Conservation (phyloP, 1,140 invertebrate genomes). For the Penaeus japonicus region DNA sequence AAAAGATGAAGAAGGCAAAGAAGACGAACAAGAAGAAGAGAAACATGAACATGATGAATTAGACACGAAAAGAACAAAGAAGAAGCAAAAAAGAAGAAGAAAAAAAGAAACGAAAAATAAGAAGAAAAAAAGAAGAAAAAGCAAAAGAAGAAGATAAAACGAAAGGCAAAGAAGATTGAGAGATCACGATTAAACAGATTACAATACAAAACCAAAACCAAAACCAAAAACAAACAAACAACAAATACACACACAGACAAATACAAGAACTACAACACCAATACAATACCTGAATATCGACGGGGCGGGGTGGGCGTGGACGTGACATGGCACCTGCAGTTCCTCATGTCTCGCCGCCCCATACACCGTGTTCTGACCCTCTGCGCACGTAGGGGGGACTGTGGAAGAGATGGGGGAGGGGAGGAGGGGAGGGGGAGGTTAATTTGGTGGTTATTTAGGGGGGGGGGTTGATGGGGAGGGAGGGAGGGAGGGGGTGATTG, state of each 20-base stretch:
- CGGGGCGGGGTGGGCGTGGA: conserved; percentile 26
- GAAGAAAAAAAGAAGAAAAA: too few species aligned
- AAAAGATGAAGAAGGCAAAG: too few species aligned
- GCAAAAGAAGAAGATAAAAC: too few species aligned
- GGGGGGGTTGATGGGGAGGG: not conserved
- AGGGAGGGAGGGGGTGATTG: not conserved
- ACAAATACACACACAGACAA: not conserved
- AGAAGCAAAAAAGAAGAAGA: too few species aligned
- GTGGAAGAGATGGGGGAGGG: not conserved
- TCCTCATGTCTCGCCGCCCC: conserved; percentile 42
- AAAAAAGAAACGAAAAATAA: too few species aligned
- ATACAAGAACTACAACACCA: not conserved
- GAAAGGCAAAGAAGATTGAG: too few species aligned
- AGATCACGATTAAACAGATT: too few species aligned
- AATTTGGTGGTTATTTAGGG: too few species aligned
- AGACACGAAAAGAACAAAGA: too few species aligned
- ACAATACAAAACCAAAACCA: too few species aligned
- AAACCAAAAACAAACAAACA: not conserved
- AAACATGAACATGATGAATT: too few species aligned
- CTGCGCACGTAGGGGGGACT: conserved; percentile 38
- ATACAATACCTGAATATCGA: conserved; percentile 28
- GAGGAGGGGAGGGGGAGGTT: not conserved
- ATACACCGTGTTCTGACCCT: conserved; percentile 23
- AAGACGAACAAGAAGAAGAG: too few species aligned
- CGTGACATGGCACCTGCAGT: conserved; percentile 31